Evolutionary conservation across 2,113 vertebrate genomes (phyloP), one percentile per base, ranked within the genome.

Genomic region (Progne subis): DNA sequence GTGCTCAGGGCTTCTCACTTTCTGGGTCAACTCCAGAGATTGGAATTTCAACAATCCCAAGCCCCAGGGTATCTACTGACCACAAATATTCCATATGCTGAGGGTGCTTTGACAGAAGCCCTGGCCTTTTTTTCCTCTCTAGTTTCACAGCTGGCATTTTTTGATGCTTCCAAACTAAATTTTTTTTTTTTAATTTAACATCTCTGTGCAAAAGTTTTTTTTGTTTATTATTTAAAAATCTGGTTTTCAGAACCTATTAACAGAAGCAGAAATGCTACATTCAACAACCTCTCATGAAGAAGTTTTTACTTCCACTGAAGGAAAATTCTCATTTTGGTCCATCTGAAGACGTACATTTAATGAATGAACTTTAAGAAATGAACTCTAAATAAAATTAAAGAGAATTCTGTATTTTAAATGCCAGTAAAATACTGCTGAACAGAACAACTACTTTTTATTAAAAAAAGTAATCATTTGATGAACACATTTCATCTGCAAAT

Each of bases 271-370:
- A 92, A 63, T 29, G 15, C 11, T 68, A 39, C 52, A 81, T 75
- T 67, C 60, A 86, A 32, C 23, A 82, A 75, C 12, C 8, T 43
- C 18, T 69, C 53, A 56, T 56, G 49, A 55, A 41, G 2, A 53
- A 55, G 43, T 18, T 64, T 90, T 49, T 59, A 37, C 18, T 72
- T 69, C 24, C 41, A 56, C 24, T 64, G 56, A n/a, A 88, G 80
- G 16, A 75, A 94, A 88, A 94, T 32, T 41, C 37, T 81, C 6
- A 63, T 78, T 88, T 67, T 55, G 37, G 23, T 90, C 59, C 50
- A 46, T 31, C 26, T 91, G 59, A 96, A 94, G n/a, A 49, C 7
- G 44, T 57, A 53, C 5, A 41, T 56, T 63, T 37, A 82, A 68
- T 11, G 14, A 29, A 21, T 55, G 9, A 41, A 34, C 57, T 85